phyloP scores from a whole-genome alignment of 30 jellyfish, hydroid and myxozoan species.

The Rhopilema esculentum region DNA sequence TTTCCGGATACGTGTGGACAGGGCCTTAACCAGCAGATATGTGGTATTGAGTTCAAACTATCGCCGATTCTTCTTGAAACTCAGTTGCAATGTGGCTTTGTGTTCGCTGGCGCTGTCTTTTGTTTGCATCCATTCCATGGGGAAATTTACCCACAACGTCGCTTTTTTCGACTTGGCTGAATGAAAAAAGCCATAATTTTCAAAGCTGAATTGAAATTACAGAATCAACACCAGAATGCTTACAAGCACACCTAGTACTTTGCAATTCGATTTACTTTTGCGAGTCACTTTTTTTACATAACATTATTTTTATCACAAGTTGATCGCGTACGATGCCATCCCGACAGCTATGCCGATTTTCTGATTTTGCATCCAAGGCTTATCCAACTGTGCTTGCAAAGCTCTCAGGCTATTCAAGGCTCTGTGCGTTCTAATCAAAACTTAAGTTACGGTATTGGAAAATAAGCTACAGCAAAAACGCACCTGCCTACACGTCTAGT shows the following conservation, averaged over 20 bases:
- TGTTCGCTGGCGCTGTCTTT: background rate
- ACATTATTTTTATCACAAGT: background rate
- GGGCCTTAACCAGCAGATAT: background rate
- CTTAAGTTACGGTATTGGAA: too few species aligned
- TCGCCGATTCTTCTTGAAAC: background rate
- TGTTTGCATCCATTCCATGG: background rate
- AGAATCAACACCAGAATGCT: background rate
- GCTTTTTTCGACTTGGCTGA: background rate
- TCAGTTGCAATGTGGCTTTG: background rate
- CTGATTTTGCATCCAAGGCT: too few species aligned
- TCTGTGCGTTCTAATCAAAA: too few species aligned
- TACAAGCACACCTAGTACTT: background rate
- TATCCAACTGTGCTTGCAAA: background rate
- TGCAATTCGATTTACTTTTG: background rate
- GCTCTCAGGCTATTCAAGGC: background rate
- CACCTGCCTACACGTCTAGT: too few species aligned
- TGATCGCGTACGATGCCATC: background rate
- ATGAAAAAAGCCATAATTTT: background rate
- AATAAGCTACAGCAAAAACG: too few species aligned
- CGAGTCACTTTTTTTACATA: background rate
- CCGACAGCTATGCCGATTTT: too few species aligned
- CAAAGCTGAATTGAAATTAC: too few species aligned
- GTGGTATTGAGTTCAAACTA: background rate
- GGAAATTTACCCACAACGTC: background rate
- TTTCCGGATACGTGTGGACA: background rate